phyloP scores from a whole-genome alignment of 1,140 invertebrate genomes.

The Pinna nobilis region DNA sequence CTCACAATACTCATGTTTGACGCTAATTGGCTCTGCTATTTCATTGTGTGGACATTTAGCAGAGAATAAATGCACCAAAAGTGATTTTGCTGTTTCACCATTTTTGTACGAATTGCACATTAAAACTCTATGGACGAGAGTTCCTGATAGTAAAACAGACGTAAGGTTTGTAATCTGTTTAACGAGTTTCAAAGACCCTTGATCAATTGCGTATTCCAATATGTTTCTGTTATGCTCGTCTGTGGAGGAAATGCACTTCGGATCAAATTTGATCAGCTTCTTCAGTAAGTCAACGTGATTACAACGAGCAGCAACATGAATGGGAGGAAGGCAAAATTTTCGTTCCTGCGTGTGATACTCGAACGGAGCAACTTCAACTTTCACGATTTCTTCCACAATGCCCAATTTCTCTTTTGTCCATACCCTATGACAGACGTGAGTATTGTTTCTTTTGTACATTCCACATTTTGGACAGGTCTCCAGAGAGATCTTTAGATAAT shows the following conservation, averaged over 20 bases:
- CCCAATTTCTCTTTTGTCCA: too few relatives aligned
- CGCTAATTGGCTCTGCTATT: background rate
- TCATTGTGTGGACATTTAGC: background rate
- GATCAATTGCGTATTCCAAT: slow-evolving; percentile 30
- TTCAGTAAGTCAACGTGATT: slow-evolving; percentile 10
- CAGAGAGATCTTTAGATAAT: too few relatives aligned
- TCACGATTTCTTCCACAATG: background rate
- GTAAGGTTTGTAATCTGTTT: slow-evolving; percentile 15
- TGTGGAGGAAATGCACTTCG: background rate
- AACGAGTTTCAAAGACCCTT: slow-evolving; percentile 29
- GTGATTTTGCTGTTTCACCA: background rate
- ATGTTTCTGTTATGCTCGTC: slow-evolving; percentile 14
- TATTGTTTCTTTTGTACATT: too few relatives aligned
- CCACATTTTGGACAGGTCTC: too few relatives aligned
- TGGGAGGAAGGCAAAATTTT: background rate
- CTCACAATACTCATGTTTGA: background rate
- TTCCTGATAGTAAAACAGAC: background rate
- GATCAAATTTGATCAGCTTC: slow-evolving; percentile 24
- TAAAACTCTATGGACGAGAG: background rate
- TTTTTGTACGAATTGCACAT: background rate
- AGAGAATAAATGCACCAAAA: background rate
- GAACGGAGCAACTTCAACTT: background rate
- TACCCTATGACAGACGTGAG: too few relatives aligned
- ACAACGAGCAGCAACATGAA: slow-evolving; percentile 18
- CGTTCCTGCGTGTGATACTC: slow-evolving; percentile 1